Conservation (phyloP, 2,113 vertebrate genomes). For the Platycercus adscitus region DNA sequence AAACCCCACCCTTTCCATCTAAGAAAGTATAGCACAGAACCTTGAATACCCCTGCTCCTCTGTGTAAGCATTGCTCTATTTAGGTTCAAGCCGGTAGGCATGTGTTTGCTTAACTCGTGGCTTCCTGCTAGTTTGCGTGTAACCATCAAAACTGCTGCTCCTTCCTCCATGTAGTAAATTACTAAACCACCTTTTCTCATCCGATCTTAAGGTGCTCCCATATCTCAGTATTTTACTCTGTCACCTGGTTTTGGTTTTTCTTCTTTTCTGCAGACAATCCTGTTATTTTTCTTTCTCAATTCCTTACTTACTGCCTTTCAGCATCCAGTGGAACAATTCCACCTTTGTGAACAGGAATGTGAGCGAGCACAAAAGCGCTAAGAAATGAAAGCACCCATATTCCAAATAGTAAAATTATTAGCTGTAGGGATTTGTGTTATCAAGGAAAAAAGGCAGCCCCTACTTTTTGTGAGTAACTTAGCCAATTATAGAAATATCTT, state of each 20-base stretch:
- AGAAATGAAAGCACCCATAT: background rate
- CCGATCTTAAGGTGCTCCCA: background rate
- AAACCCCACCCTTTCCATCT: background rate
- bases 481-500: background rate
- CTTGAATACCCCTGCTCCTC: background rate
- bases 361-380: background rate
- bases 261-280: background rate
- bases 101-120: background rate
- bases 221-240: background rate
- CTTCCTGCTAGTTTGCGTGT: background rate
- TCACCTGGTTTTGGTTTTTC: background rate
- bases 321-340: background rate
- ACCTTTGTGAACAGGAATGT: background rate
- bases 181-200: background rate
- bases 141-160: background rate
- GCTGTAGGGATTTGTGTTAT: background rate
- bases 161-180: background rate
- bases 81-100: accelerated
- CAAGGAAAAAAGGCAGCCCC: background rate
- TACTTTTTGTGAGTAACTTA: background rate
- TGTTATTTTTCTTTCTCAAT: background rate
- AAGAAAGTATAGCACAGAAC: background rate
- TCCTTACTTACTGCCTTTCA: background rate
- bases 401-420: background rate
- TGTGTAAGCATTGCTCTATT: background rate